Percentiles rank a stretch among this genome's conserved stretches.
Evolutionary conservation across 2,888 invertebrate genomes (phyloP).

Genomic region (Incurvaria masculella): DNA sequence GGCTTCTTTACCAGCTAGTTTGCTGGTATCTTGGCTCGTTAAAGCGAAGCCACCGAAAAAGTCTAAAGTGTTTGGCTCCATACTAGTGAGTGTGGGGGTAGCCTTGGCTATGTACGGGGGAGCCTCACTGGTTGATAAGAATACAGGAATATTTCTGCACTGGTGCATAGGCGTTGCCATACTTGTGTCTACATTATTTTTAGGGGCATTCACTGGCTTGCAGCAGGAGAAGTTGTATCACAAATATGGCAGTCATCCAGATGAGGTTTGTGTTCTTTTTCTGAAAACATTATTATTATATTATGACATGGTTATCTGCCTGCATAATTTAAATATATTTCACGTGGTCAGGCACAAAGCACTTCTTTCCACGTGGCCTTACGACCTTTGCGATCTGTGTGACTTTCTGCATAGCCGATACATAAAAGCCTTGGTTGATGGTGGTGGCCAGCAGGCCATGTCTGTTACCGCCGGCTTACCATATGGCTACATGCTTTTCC

Average conservation of each 20-base stretch:
- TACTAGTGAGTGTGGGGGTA: conserved; percentile 39
- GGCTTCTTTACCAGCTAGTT: conserved; percentile 44
- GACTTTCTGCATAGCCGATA: no score
- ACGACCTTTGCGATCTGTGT: no score
- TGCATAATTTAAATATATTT: background rate
- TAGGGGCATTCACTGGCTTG: conserved; percentile 42
- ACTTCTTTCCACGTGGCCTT: no score
- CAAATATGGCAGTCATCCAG: conserved; percentile 44
- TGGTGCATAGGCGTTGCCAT: conserved; percentile 43
- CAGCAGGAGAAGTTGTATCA: conserved; percentile 43
- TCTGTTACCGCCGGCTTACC: no score
- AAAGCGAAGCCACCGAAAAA: conserved; percentile 33
- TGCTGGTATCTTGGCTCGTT: conserved; percentile 39
- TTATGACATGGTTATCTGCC: background rate
- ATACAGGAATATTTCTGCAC: conserved; percentile 29
- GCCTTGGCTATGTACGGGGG: conserved; percentile 42
- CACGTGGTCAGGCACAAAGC: background rate
- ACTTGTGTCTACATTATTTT: conserved; percentile 31
- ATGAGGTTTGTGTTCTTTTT: conserved; percentile 29
- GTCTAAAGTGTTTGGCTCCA: conserved; percentile 35
- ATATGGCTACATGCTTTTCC: no score
- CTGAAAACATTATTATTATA: background rate
- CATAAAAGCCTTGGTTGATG: no score
- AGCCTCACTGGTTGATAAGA: conserved; percentile 31
- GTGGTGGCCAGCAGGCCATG: no score